Percentiles rank a stretch among this genome's conserved stretches.
phyloP scores from a whole-genome alignment of 1,140 invertebrate genomes.

The Drosophila ananassae region DNA sequence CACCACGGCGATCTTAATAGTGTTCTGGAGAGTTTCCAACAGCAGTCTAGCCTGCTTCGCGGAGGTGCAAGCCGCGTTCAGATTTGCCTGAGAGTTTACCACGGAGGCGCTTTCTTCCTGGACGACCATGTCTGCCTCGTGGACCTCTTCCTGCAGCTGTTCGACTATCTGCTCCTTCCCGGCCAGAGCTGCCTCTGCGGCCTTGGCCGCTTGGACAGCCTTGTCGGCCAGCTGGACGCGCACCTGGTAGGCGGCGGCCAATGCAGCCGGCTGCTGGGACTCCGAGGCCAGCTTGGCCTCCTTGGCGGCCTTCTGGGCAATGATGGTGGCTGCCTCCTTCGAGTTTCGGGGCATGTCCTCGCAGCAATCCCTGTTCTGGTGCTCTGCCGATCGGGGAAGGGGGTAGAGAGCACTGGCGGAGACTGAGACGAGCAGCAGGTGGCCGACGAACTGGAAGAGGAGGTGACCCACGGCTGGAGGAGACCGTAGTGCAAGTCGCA shows the following conservation, averaged over 20 bases:
- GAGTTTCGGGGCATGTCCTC: conserved; percentile 1
- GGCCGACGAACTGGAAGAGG: conserved; percentile 40
- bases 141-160: conserved; percentile 86
- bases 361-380: background rate
- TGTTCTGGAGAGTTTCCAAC: conserved; percentile 79
- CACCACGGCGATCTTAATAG: conserved; percentile 85
- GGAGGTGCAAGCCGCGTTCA: conserved; percentile 85
- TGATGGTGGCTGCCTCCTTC: conserved; percentile 85
- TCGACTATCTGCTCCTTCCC: conserved; percentile 87
- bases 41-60: conserved; percentile 86
- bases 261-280: conserved; percentile 87
- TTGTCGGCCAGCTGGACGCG: conserved; percentile 88
- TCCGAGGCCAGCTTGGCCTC: conserved; percentile 88
- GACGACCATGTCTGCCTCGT: conserved; percentile 87
- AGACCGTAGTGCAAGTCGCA: conserved; percentile 49
- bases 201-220: conserved; percentile 86
- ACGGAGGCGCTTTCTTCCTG: conserved; percentile 86
- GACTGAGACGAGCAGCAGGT: conserved; percentile 26
- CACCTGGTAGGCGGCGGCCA: conserved; percentile 88
- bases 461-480: conserved; percentile 18
- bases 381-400: background rate
- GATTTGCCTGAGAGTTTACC: conserved; percentile 85
- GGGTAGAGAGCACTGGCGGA: background rate
- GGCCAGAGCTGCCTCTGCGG: conserved; percentile 87
- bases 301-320: conserved; percentile 87